phyloP scores from a whole-genome alignment of 2,888 invertebrate species.

The Laothoe populi region DNA sequence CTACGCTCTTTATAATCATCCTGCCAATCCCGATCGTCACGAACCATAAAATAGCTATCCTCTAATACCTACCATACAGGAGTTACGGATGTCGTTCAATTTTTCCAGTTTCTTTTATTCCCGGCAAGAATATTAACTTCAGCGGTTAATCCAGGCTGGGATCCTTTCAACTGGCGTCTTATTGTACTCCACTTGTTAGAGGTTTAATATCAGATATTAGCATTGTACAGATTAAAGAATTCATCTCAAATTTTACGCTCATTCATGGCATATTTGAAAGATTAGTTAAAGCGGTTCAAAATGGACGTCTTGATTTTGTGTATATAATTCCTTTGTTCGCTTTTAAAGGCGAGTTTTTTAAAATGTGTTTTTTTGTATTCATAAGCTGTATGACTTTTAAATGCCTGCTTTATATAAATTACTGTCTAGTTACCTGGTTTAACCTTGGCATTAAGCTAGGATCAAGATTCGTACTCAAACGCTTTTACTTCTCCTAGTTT shows the following conservation, averaged over 20 bases:
- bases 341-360: background rate
- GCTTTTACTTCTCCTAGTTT: no score
- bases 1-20: no score
- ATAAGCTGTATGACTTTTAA: background rate
- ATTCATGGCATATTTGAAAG: slow-evolving; percentile 12
- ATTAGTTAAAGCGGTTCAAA: background rate
- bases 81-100: background rate
- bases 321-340: background rate
- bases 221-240: slow-evolving; percentile 19
- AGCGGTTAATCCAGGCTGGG: slow-evolving; percentile 12
- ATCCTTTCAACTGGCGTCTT: slow-evolving; percentile 18
- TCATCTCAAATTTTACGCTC: background rate
- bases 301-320: background rate
- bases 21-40: background rate
- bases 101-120: slow-evolving; percentile 9
- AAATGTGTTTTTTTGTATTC: background rate
- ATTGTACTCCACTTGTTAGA: slow-evolving; percentile 20
- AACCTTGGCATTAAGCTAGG: no score
- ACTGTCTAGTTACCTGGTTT: no score
- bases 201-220: slow-evolving; percentile 21
- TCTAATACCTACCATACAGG: background rate
- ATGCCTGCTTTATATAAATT: no score
- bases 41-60: background rate
- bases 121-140: slow-evolving; percentile 18
- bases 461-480: no score